Evolutionary conservation across 2,888 invertebrate genomes (phyloP).

Genomic region (Cephus spinipes): DNA sequence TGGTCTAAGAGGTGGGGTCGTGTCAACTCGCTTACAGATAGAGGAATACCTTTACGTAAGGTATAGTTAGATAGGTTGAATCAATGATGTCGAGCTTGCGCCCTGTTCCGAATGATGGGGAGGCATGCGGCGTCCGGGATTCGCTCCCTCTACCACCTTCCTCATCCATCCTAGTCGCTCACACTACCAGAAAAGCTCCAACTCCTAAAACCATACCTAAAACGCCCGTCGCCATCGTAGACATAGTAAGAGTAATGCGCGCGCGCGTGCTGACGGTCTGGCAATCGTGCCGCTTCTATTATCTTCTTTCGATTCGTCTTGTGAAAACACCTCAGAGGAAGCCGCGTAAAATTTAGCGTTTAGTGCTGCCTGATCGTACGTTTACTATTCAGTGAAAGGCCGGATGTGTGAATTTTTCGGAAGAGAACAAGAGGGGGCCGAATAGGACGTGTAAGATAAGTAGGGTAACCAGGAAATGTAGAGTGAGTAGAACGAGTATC

Average conservation of each 20-base stretch:
- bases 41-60: slow-evolving; percentile 33
- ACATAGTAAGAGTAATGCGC: slow-evolving; percentile 61
- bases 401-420: no score
- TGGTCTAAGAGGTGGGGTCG: neutral
- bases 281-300: slow-evolving; percentile 38
- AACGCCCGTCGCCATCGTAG: slow-evolving; percentile 44
- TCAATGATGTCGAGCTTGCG: slow-evolving; percentile 65
- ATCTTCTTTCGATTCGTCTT: slow-evolving; percentile 30
- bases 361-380: no score
- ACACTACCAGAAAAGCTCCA: slow-evolving; percentile 35
- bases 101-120: slow-evolving; percentile 43
- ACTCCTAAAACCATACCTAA: slow-evolving; percentile 45
- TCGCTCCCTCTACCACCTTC: slow-evolving; percentile 22
- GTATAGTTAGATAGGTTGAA: slow-evolving; percentile 50
- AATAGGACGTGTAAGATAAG: neutral
- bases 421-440: neutral
- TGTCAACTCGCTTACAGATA: slow-evolving; percentile 21
- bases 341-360: slow-evolving; percentile 26
- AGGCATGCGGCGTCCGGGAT: slow-evolving; percentile 30
- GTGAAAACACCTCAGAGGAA: slow-evolving; percentile 20
- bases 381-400: no score
- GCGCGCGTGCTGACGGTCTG: slow-evolving; percentile 43
- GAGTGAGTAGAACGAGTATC: slow-evolving; percentile 3
- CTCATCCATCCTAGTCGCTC: slow-evolving; percentile 26
- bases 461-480: slow-evolving; percentile 8